Conservation (phyloP, 30 jellyfish, hydroid and myxozoan genomes). For the Aurelia sp. region DNA sequence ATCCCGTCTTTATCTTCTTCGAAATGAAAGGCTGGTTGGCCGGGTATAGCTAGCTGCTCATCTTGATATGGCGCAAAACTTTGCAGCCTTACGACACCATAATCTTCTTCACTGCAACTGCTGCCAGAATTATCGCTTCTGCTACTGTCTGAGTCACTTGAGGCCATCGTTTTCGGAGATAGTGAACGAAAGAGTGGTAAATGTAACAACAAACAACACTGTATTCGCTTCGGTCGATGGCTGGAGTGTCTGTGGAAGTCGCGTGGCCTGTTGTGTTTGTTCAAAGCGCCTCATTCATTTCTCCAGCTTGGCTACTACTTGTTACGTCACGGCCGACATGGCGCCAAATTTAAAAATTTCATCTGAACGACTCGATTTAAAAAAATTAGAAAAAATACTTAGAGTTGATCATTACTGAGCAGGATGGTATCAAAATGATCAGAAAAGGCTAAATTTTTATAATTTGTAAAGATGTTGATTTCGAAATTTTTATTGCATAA, state of each 20-base stretch:
- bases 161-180: slow-evolving; percentile 21
- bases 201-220: not conserved
- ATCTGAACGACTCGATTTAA: not conserved
- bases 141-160: slow-evolving; percentile 4
- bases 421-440: slow-evolving; percentile 9
- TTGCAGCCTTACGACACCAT: slow-evolving; percentile 14
- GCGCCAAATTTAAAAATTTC: slow-evolving; percentile 13
- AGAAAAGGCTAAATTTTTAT: slow-evolving; percentile 15
- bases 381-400: slow-evolving; percentile 7
- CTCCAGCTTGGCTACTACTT: slow-evolving; percentile 20
- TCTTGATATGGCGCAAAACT: slow-evolving; percentile 49
- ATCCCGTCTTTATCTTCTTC: slow-evolving; percentile 51
- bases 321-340: slow-evolving; percentile 23
- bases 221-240: not conserved
- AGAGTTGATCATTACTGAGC: slow-evolving; percentile 3
- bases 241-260: not conserved
- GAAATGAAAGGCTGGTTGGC: slow-evolving; percentile 28
- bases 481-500: slow-evolving; percentile 33
- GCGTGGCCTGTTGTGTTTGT: too few relatives aligned
- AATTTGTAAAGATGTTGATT: slow-evolving; percentile 3
- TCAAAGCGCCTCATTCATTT: not conserved
- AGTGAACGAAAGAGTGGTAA: not conserved
- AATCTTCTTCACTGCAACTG: slow-evolving; percentile 44
- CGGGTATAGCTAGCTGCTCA: slow-evolving; percentile 31
- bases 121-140: slow-evolving; percentile 2